phyloP scores from a whole-genome alignment of 2,888 invertebrate genomes.

The Mythimna pallens region DNA sequence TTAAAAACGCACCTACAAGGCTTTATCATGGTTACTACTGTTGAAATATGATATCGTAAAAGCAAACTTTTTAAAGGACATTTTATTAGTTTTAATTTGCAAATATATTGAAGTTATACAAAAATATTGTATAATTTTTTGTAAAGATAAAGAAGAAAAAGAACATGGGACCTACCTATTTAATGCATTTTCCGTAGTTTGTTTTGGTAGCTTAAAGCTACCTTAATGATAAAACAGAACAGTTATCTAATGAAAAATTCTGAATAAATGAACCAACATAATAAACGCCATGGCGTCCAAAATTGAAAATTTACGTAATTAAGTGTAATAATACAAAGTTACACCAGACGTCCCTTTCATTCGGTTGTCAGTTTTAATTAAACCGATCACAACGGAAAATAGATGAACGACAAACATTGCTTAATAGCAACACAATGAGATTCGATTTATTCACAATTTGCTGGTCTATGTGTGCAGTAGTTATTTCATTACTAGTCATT shows the following conservation, averaged over 20 bases:
- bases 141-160: too few relatives aligned
- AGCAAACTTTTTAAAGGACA: not conserved
- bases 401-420: slow-evolving; percentile 59
- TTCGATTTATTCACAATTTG: slow-evolving; percentile 65
- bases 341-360: slow-evolving; percentile 22
- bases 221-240: not conserved
- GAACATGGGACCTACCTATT: too few relatives aligned
- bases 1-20: not conserved
- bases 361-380: slow-evolving; percentile 57
- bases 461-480: slow-evolving; percentile 50
- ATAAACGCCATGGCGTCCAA: slow-evolving; percentile 14
- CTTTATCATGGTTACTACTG: not conserved
- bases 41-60: not conserved
- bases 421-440: slow-evolving; percentile 61
- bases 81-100: not conserved
- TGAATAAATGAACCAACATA: not conserved
- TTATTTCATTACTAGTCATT: slow-evolving; percentile 66
- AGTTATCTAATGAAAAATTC: not conserved
- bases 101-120: not conserved
- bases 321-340: slow-evolving; percentile 24
- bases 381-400: slow-evolving; percentile 59
- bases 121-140: too few relatives aligned
- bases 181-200: too few relatives aligned
- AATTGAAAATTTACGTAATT: slow-evolving; percentile 17
- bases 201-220: too few relatives aligned